Base-by-base conservation (phyloP, 2,113 vertebrate species). In the Notarius lentiginosus region DNA sequence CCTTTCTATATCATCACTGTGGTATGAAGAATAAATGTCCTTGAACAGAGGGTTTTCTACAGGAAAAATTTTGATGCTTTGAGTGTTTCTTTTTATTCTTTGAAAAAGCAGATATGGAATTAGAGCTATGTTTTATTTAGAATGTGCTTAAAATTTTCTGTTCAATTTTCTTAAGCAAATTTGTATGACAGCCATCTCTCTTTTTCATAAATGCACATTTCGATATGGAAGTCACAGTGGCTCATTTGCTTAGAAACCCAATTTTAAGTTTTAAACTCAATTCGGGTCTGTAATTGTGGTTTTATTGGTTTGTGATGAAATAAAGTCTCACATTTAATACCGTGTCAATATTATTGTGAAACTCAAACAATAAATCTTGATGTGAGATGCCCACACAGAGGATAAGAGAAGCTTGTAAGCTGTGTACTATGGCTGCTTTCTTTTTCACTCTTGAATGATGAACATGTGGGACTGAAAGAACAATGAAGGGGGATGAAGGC, bases 121-220 rank as follows among this genome's bases (percentile, higher is more conserved):
- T 1, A 11, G 7, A 17, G 34, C 7, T 22, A 73, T 60, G 22
- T 73, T 68, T 41, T 60, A 56, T 41, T 15, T 34, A 17, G 12
- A 84, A 75, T n/a, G 7, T 49, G 83, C 61, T 75, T 66, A 27
- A 34, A 58, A 73, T 22, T 47, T 73, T 7, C 49, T 56, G 51
- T 56, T 84, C 18, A 84, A 56, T 72, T 72, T 72, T 34, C 66
- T 58, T 84, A 41, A 84, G 51, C 30, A 84, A 49, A 75, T 73
- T 75, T 27, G 34, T 18, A 24, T 61, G 41, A 41, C 83, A 56
- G 14, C 60, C 30, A n/a, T 60, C 7, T 30, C 56, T 24, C 17
- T 60, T 60, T 60, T 75, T 76, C 24, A 55, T 55, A 8, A 79
- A 27, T 55, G 51, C 27, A 5, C 27, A 27, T 15, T 55, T 55